phyloP scores from a whole-genome alignment of 2,888 invertebrate species.

The Aquatica leii region DNA sequence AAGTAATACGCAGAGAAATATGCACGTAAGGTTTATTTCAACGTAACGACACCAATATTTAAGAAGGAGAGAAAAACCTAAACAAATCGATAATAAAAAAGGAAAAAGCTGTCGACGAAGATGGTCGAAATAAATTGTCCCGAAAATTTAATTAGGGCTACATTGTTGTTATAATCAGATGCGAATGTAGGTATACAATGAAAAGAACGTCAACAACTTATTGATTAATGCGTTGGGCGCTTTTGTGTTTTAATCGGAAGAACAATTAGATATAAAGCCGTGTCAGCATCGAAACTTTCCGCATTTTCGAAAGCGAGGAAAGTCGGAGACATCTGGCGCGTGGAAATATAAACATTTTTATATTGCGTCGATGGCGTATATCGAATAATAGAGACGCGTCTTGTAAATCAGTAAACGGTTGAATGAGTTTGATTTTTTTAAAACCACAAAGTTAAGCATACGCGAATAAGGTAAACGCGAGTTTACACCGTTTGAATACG shows the following conservation, averaged over 20 bases:
- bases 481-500: conserved; percentile 50
- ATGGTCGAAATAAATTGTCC: conserved; percentile 40
- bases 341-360: not conserved
- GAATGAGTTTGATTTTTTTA: conserved; percentile 28
- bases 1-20: conserved; percentile 48
- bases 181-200: conserved; percentile 36
- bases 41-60: not conserved
- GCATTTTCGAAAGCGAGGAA: not conserved
- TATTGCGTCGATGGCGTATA: not conserved
- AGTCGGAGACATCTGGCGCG: conserved; percentile 1
- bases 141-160: conserved; percentile 43
- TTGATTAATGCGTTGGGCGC: conserved; percentile 40
- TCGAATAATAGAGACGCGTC: not conserved
- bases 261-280: conserved; percentile 41
- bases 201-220: conserved; percentile 38
- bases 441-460: conserved; percentile 34
- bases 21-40: conserved; percentile 11
- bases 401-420: conserved; percentile 28
- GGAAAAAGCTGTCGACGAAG: conserved; percentile 13
- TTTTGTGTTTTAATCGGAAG: conserved; percentile 38
- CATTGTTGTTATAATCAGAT: conserved; percentile 40
- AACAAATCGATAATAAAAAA: conserved; percentile 38
- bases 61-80: conserved; percentile 33
- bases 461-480: conserved; percentile 45
- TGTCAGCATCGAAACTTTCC: conserved; percentile 27